Base-by-base conservation (phyloP, 2,113 vertebrate genomes). In the Hippocampus mohnikei region DNA sequence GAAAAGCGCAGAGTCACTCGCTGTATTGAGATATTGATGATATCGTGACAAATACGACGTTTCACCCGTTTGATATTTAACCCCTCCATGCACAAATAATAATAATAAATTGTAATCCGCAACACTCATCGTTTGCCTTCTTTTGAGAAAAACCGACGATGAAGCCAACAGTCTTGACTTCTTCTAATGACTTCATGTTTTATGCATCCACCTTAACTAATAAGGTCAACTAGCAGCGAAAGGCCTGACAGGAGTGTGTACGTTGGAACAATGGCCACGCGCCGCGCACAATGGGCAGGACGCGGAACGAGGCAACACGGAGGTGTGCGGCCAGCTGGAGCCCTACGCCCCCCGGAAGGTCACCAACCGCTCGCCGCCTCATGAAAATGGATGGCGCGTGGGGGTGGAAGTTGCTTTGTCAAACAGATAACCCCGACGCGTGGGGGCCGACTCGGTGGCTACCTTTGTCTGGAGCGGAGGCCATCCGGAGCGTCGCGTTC, bases 271-370 rank as follows among this genome's bases (percentile, higher is more conserved):
- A 92, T 86, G 73, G 88, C 74, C 90, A 91, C 88, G 72, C 79
- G 87, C 75, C 88, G 64, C 63, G 81, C 84, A 91, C 88, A 92
- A 91, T 87, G 88, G 88, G 80, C 37, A 77, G 77, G 83, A 84
- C 88, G 84, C 79, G 78, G 77, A 85, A 85, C 87, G 81, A 87
- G 90, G 91, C 90, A 87, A 78, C 83, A 85, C 78, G 73, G 80
- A 84, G 84, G 85, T 85, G 84, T 81, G 85, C 83, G 88, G 89
- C 88, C 92, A 92, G 92, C 90, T 92, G 91, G 84, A 90, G 79
- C 82, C 85, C 81, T 85, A 76, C 83, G 90, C 90, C 91, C 91
- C 71, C 6, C 67, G 48, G 41, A 78, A 87, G 63, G 90, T 92
- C 88, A 90, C 81, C 87, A 92, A 91, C 88, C 46, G 87, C 86